A percentile compares a stretch with the other conserved stretches of the same genome.
Evolutionary conservation across 2,113 vertebrate species (phyloP).

Genomic region (Corvus moneduloides): DNA sequence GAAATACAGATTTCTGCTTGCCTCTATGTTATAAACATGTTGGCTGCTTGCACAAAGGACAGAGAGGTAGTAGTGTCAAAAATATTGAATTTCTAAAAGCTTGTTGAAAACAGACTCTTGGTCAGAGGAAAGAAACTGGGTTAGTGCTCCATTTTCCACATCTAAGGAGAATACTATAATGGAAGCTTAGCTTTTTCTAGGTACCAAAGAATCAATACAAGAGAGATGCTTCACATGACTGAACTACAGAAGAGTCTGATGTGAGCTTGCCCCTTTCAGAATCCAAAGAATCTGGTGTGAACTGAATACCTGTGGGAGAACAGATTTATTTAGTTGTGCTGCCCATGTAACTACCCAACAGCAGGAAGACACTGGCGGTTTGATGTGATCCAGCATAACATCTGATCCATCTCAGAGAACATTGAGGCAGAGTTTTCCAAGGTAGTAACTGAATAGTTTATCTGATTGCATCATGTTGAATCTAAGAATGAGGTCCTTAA

Average conservation of each 20-base stretch:
- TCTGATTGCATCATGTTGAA: neutral
- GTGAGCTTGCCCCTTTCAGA: neutral
- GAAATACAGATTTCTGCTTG: neutral
- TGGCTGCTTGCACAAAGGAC: neutral
- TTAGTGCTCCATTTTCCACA: neutral
- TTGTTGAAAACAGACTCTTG: neutral
- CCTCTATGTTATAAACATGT: neutral
- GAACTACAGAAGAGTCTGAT: neutral
- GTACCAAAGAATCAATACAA: neutral
- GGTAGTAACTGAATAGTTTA: neutral
- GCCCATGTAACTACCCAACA: neutral
- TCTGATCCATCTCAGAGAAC: neutral
- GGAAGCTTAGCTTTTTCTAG: neutral
- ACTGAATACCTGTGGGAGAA: neutral
- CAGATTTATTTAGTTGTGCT: neutral
- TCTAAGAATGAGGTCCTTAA: neutral
- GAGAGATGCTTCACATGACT: neutral
- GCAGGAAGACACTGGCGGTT: neutral
- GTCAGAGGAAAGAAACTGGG: neutral
- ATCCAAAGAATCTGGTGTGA: neutral
- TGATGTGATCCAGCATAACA: neutral
- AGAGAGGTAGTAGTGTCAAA: neutral
- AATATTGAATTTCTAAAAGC: neutral
- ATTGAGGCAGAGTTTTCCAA: neutral
- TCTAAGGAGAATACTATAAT: neutral